These are phyloP conservation scores for Dolichotis patagonum DNA, from an alignment of 2,113 vertebrate species.

Conservation along the genomic window DNA sequence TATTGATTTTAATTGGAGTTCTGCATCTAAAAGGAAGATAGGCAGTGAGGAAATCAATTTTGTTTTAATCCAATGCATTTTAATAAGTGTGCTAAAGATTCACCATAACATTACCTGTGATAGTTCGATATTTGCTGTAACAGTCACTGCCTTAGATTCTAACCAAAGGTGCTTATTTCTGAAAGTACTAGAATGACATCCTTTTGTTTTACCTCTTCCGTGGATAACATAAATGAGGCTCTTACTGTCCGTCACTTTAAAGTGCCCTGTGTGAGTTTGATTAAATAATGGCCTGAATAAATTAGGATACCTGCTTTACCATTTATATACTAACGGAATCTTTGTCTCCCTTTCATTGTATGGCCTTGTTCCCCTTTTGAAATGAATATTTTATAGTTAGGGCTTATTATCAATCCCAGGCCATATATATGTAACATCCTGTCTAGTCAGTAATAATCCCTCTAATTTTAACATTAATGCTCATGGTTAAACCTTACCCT, in stretches of 20 bases:
- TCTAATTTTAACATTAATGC: slow-evolving; percentile 67
- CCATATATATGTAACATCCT: slow-evolving; percentile 66
- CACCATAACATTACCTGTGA: slow-evolving; percentile 59
- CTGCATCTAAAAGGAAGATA: slow-evolving; percentile 76
- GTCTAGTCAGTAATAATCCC: slow-evolving; percentile 69
- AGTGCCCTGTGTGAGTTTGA: slow-evolving; percentile 62
- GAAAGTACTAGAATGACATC: slow-evolving; percentile 47
- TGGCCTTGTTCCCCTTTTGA: slow-evolving; percentile 35
- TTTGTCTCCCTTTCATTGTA: slow-evolving; percentile 51
- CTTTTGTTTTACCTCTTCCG: slow-evolving; percentile 53
- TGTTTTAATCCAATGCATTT: slow-evolving; percentile 80
- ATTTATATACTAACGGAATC: slow-evolving; percentile 67
- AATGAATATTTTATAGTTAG: slow-evolving; percentile 76
- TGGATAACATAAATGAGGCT: slow-evolving; percentile 51
- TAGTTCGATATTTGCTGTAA: slow-evolving; percentile 67
- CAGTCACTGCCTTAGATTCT: slow-evolving; percentile 31
- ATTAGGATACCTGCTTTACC: slow-evolving; percentile 64
- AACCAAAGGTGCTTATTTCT: slow-evolving; percentile 66
- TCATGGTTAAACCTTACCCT: slow-evolving; percentile 55
- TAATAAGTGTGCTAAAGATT: slow-evolving; percentile 78
- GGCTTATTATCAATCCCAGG: slow-evolving; percentile 61
- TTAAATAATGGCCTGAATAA: slow-evolving; percentile 76
- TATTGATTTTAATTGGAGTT: slow-evolving; percentile 82
- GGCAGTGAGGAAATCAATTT: slow-evolving; percentile 78
- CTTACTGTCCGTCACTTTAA: slow-evolving; percentile 64